Percentiles rank a stretch among this genome's conserved stretches.
These are phyloP conservation scores for Delphinapterus leucas DNA, from an alignment of 2,113 vertebrate species.

Conservation along the genomic window DNA sequence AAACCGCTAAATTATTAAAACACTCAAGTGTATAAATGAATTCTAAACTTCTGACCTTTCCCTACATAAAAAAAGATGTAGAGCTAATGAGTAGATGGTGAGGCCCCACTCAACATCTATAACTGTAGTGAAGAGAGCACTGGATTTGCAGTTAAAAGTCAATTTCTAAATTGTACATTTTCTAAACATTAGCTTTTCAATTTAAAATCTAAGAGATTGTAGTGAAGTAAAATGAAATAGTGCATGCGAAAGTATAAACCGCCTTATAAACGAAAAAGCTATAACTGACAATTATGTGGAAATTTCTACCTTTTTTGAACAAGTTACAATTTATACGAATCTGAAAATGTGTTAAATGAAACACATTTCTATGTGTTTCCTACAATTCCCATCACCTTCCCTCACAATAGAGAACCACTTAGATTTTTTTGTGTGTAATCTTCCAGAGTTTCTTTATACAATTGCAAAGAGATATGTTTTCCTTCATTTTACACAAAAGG, in stretches of 20 bases:
- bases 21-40: not conserved
- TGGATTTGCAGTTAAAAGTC: not conserved
- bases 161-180: slow-evolving; percentile 7
- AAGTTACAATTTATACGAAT: not conserved
- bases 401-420: not conserved
- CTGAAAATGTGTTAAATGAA: not conserved
- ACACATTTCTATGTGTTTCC: not conserved
- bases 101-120: not conserved
- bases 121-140: not conserved
- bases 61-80: not conserved
- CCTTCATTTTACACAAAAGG: not conserved
- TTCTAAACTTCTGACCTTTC: not conserved
- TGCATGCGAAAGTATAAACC: not conserved
- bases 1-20: not conserved
- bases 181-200: slow-evolving; percentile 28
- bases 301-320: slow-evolving; percentile 9
- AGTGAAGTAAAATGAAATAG: slow-evolving; percentile 12
- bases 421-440: not conserved
- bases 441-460: not conserved
- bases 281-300: not conserved
- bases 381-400: not conserved
- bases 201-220: not conserved
- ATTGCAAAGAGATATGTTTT: not conserved
- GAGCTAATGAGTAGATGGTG: not conserved
- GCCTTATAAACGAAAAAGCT: not conserved